Evolutionary conservation across 2,888 invertebrate species (phyloP).

Genomic region (Venustoraphidia nigricollis): DNA sequence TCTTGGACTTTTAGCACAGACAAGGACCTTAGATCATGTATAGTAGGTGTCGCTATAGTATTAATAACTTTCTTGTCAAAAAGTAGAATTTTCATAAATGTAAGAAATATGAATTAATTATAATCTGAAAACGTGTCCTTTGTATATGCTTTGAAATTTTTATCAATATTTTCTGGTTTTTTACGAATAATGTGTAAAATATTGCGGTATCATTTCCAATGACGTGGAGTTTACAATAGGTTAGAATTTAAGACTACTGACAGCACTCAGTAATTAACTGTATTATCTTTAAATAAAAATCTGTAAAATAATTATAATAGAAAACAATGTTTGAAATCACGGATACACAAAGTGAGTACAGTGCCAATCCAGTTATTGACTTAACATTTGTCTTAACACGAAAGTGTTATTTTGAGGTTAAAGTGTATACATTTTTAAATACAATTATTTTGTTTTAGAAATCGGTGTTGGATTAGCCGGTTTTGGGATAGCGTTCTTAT

Average conservation of each 20-base stretch:
- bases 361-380: neutral
- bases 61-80: too few relatives aligned
- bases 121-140: too few relatives aligned
- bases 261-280: neutral
- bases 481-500: constrained; percentile 89
- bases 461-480: constrained; percentile 95
- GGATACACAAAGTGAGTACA: constrained; percentile 65
- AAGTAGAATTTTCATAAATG: too few relatives aligned
- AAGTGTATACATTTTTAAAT: neutral
- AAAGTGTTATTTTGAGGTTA: constrained; percentile 2
- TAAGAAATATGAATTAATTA: too few relatives aligned
- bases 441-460: constrained; percentile 44
- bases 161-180: too few relatives aligned
- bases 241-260: constrained; percentile 4
- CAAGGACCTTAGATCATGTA: too few relatives aligned
- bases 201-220: constrained; percentile 4
- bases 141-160: too few relatives aligned
- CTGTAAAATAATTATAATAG: constrained; percentile 6
- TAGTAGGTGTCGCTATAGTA: too few relatives aligned
- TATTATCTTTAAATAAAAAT: neutral
- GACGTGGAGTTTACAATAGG: constrained; percentile 13
- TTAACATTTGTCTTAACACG: neutral
- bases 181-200: too few relatives aligned
- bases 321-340: constrained; percentile 63
- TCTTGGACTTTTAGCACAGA: too few relatives aligned